phyloP scores from a whole-genome alignment of 2,797 vertebrate species.

The Phoebastria nigripes region DNA sequence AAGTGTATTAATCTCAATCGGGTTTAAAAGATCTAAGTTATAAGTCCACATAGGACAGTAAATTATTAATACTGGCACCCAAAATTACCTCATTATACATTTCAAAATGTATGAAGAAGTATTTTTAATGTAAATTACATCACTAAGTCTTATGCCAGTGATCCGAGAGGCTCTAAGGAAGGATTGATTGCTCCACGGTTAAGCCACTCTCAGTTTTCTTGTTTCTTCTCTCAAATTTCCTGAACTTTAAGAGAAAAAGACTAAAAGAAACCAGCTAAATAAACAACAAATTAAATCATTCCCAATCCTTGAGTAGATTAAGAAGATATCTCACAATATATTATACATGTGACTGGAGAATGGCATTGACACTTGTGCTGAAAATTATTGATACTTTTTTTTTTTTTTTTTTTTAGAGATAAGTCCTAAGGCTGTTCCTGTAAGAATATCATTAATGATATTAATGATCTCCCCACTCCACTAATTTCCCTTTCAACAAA shows the following conservation, averaged over 20 bases:
- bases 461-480: not conserved
- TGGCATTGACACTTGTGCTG: not conserved
- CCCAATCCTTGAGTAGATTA: not conserved
- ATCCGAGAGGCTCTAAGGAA: not conserved
- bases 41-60: not conserved
- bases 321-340: not conserved
- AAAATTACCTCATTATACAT: not conserved
- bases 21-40: not conserved
- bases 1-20: not conserved
- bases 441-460: constrained; percentile 17
- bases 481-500: constrained; percentile 30
- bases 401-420: not conserved
- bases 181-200: not conserved
- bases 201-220: not conserved
- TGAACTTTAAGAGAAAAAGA: not conserved
- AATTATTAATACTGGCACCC: not conserved
- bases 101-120: not conserved
- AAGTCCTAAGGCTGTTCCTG: constrained; percentile 22
- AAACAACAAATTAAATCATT: not conserved
- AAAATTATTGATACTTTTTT: not conserved
- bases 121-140: not conserved
- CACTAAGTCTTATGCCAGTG: not conserved
- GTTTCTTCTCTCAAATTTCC: not conserved
- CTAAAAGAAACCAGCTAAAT: not conserved
- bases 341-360: not conserved